Conservation (phyloP, 2,113 vertebrate species). For the Dromiciops gliroides region DNA sequence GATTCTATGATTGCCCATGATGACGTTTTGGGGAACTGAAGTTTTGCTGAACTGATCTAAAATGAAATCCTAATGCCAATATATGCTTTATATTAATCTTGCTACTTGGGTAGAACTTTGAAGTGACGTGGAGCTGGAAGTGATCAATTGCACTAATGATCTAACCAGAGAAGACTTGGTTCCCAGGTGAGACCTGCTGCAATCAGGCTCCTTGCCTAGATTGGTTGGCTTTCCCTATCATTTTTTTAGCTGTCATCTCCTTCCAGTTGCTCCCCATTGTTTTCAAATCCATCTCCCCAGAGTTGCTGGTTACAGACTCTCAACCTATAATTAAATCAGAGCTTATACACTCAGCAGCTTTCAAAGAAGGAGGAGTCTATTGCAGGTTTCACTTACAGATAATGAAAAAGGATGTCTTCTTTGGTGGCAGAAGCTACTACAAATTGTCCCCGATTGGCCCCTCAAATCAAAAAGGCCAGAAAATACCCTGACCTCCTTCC, state of each 20-base stretch:
- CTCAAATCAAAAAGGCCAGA: not conserved
- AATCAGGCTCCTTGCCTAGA: not conserved
- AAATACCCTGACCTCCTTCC: not conserved
- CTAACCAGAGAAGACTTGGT: not conserved
- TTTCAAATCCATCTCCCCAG: conserved; percentile 46
- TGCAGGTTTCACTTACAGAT: conserved; percentile 51
- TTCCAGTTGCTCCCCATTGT: conserved; percentile 42
- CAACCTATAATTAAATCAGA: conserved; percentile 54
- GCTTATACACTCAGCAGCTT: conserved; percentile 27
- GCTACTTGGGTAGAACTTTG: not conserved
- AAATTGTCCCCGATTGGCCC: accelerated
- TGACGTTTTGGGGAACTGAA: not conserved
- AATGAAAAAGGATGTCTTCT: conserved; percentile 54
- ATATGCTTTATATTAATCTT: not conserved
- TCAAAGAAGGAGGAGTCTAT: conserved; percentile 44
- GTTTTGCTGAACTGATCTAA: not conserved
- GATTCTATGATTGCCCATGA: not conserved
- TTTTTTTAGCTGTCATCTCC: conserved; percentile 26
- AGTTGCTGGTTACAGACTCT: conserved; percentile 50
- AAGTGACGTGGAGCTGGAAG: not conserved
- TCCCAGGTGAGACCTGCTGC: not conserved
- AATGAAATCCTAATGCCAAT: not conserved
- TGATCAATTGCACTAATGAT: not conserved
- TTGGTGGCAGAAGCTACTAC: conserved; percentile 10
- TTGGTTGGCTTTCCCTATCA: conserved; percentile 10